These are phyloP conservation scores for Heliornis fulica DNA, from an alignment of 2,113 vertebrate genomes.

Conservation along the genomic window DNA sequence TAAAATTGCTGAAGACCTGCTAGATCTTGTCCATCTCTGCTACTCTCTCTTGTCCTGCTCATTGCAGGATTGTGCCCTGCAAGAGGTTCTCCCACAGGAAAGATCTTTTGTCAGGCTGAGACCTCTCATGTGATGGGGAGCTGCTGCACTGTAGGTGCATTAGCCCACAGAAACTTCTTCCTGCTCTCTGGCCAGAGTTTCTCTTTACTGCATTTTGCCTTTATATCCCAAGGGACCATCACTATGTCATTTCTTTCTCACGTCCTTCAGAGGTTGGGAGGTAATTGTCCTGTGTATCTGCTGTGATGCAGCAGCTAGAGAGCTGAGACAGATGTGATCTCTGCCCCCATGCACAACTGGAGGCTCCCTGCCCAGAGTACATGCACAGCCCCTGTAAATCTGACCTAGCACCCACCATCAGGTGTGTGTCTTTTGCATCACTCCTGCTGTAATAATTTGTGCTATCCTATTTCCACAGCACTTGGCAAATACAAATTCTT, in stretches of 20 bases:
- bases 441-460: not conserved
- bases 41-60: not conserved
- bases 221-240: not conserved
- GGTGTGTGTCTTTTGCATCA: not conserved
- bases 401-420: rapidly evolving
- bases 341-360: not conserved
- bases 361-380: not conserved
- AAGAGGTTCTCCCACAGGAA: not conserved
- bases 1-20: not conserved
- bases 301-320: rapidly evolving
- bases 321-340: not conserved
- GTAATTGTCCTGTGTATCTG: not conserved
- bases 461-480: not conserved
- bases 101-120: not conserved
- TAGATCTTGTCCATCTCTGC: not conserved
- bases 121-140: not conserved
- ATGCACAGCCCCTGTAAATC: not conserved
- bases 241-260: not conserved
- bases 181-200: not conserved
- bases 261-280: not conserved
- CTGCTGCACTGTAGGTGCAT: not conserved
- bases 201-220: not conserved
- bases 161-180: not conserved
- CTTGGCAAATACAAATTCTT: not conserved
- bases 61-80: not conserved